Base-by-base conservation (phyloP, 2,797 vertebrate genomes). In the Pelochelys cantorii region DNA sequence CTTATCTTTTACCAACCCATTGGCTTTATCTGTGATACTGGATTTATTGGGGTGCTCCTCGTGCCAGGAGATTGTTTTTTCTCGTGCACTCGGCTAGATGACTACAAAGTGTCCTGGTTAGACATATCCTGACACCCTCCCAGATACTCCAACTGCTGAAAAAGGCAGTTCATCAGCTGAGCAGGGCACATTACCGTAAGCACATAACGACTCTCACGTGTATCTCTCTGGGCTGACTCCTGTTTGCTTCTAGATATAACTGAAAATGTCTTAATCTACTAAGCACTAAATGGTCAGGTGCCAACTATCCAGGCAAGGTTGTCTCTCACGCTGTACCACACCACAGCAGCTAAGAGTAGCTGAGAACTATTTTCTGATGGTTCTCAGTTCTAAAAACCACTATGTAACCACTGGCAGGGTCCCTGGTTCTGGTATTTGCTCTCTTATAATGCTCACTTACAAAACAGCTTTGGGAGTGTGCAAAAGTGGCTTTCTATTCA, bases 71-170 rank as follows among this genome's bases (percentile, higher is more conserved):
- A 68, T 2, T 34, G 13, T 54, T 68, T 34, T 68, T 68, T 68
- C 31, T n/a, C 8, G 13, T 27, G 37, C 22, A 23, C 59, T n/a
- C 27, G 55, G 83, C 31, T 10, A n/a, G n/a, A 17, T 0, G 1
- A 68, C 34, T 48, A 11, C 78, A 92, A 22, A 0, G 0, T 13
- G 2, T 29, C 59, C 55, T 25, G 42, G 0, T 2, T 12, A 65
- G 81, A 25, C 84, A 27, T 5, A 92, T 29, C 77, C 59, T 12
- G 14, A 85, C 93, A 71, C 3, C 65, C 53, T 55, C 3, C 31
- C 52, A 29, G 53, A 89, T 6, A 42, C 25, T 75, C 11, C n/a
- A 59, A 12, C 57, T 48, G 11, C 4, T 31, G 7, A 22, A 52
- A 37, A 84, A 12, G 13, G 2, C 2, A 52, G 25, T 34, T 48